A percentile compares a stretch with the other conserved stretches of the same genome.
phyloP scores from a whole-genome alignment of 2,797 vertebrate genomes.

The Gastrophryne carolinensis region DNA sequence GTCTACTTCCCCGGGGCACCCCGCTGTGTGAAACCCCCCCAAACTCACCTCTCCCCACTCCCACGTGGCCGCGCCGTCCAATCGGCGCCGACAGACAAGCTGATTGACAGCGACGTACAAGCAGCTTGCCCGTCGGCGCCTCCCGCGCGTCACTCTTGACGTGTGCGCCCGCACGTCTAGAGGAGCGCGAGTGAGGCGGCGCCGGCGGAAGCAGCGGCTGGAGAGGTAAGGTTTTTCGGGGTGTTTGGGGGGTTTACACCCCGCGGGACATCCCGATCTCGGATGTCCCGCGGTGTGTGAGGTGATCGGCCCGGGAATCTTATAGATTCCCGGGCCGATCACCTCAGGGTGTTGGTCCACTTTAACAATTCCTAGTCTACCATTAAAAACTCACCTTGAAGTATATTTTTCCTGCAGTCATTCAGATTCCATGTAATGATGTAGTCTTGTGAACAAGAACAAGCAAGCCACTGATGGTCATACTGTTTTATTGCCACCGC shows the following conservation, averaged over 20 bases:
- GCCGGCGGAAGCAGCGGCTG: too few relatives aligned
- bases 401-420: constrained; percentile 53
- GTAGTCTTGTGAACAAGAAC: constrained; percentile 66
- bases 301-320: neutral
- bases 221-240: too few relatives aligned
- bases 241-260: neutral
- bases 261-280: neutral
- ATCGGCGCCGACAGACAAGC: too few relatives aligned
- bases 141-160: too few relatives aligned
- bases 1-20: too few relatives aligned
- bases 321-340: neutral
- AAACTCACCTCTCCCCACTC: too few relatives aligned
- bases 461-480: constrained; percentile 54
- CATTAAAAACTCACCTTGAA: constrained; percentile 57
- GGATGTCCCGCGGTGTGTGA: neutral
- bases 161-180: too few relatives aligned
- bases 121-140: too few relatives aligned
- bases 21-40: too few relatives aligned
- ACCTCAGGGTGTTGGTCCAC: neutral
- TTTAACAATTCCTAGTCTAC: neutral
- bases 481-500: constrained; percentile 62
- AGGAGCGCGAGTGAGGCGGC: too few relatives aligned
- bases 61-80: too few relatives aligned
- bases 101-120: too few relatives aligned
- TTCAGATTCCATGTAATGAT: constrained; percentile 66